A percentile compares a stretch with the other conserved stretches of the same genome.
phyloP scores from a whole-genome alignment of 2,797 vertebrate species.

The Pelodytes ibericus region DNA sequence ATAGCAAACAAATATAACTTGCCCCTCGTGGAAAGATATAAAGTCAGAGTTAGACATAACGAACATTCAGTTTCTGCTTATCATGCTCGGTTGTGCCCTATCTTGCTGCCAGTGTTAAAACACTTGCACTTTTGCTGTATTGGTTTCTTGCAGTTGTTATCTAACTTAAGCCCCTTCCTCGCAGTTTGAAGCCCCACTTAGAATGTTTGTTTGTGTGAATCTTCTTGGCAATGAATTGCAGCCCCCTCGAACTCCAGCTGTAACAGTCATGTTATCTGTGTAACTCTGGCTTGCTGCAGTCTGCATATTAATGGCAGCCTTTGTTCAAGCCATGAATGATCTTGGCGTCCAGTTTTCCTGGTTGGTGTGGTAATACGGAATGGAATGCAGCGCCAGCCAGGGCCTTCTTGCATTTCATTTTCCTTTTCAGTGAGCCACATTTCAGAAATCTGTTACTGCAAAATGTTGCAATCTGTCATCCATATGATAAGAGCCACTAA shows the following conservation, averaged over 20 bases:
- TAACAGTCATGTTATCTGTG: conserved; percentile 28
- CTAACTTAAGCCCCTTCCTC: not conserved
- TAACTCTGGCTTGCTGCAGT: conserved; percentile 28
- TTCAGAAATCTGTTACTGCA: conserved; percentile 55
- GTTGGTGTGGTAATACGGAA: conserved; percentile 28
- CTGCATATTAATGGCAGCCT: conserved; percentile 26
- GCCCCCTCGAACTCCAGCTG: conserved; percentile 6
- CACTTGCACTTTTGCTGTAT: too few species aligned
- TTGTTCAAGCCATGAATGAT: not conserved
- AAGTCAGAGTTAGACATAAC: too few species aligned
- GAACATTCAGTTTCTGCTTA: too few species aligned
- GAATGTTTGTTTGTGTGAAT: not conserved
- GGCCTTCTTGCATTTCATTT: conserved; percentile 57
- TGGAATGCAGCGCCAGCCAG: conserved; percentile 53
- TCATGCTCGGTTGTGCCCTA: too few species aligned
- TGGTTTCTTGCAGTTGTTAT: not conserved
- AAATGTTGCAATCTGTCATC: conserved; percentile 64
- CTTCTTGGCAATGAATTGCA: not conserved
- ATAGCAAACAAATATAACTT: too few species aligned
- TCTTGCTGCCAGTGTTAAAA: too few species aligned
- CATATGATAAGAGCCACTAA: conserved; percentile 57
- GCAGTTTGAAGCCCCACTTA: not conserved
- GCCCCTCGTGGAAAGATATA: too few species aligned
- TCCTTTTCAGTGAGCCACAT: conserved; percentile 46
- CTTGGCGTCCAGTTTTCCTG: conserved; percentile 27